phyloP scores from a whole-genome alignment of 2,888 invertebrate species.

The Pherbina coryleti region DNA sequence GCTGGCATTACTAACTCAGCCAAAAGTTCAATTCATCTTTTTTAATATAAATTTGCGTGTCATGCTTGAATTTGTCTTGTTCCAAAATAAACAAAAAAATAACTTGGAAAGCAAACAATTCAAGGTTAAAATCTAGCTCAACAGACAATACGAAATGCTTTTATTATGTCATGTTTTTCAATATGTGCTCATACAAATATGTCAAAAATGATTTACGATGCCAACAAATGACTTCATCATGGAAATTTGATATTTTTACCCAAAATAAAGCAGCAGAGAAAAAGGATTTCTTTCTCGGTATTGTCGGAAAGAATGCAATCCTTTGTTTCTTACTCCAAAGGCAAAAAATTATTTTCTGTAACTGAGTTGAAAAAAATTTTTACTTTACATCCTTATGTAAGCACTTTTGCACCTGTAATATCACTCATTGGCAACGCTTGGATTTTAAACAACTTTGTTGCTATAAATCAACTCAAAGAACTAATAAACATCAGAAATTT shows the following conservation, averaged over 20 bases:
- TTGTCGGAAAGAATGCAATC: background rate
- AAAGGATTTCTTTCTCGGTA: background rate
- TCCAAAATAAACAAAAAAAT: background rate
- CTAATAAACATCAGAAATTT: no score
- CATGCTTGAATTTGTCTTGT: background rate
- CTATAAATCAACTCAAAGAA: no score
- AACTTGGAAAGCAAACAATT: background rate
- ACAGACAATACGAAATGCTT: background rate
- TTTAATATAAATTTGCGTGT: background rate
- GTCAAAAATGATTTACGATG: background rate
- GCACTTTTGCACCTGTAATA: no score
- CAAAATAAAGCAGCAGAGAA: background rate
- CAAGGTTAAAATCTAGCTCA: background rate
- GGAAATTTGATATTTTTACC: conserved; percentile 1
- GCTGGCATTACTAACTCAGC: background rate
- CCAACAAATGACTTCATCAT: conserved; percentile 5
- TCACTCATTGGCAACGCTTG: no score
- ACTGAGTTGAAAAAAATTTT: no score
- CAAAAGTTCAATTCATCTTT: background rate
- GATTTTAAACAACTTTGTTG: no score
- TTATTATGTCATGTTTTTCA: background rate
- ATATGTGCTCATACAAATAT: background rate
- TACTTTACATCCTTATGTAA: no score
- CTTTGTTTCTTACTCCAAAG: no score
- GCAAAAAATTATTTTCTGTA: no score